These are phyloP conservation scores for Opisthograptis luteolata DNA, from an alignment of 2,888 invertebrate genomes.

Conservation along the genomic window DNA sequence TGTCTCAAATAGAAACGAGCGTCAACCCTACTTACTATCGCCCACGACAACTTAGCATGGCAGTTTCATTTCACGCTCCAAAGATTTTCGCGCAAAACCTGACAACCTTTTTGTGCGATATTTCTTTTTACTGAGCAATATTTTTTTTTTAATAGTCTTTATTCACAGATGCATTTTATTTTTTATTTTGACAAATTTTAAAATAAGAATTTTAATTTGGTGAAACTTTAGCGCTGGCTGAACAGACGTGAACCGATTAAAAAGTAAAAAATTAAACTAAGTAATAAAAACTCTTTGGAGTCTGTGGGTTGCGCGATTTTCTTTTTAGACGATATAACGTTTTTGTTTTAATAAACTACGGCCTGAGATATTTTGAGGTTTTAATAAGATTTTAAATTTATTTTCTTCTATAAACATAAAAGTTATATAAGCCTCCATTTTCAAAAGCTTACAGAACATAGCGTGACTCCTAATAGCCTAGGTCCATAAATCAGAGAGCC, in stretches of 20 bases:
- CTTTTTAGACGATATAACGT: too few relatives aligned
- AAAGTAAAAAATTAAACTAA: too few relatives aligned
- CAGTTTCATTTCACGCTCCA: conserved; percentile 56
- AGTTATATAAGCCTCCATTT: too few relatives aligned
- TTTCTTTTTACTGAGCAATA: conserved; percentile 40
- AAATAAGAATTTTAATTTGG: not conserved
- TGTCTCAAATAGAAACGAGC: conserved; percentile 3
- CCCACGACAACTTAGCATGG: conserved; percentile 31
- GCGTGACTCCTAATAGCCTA: conserved; percentile 15
- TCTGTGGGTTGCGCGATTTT: not conserved
- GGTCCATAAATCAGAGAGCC: conserved; percentile 16
- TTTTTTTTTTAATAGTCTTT: not conserved
- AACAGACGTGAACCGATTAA: too few relatives aligned
- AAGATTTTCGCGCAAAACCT: conserved; percentile 49
- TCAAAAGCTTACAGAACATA: conserved; percentile 1
- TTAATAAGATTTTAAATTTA: too few relatives aligned
- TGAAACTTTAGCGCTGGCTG: conserved; percentile 8
- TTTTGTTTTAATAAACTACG: too few relatives aligned
- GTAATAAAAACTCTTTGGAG: not conserved
- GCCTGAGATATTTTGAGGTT: too few relatives aligned
- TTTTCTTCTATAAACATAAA: too few relatives aligned
- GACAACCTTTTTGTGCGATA: conserved; percentile 40
- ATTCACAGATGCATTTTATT: not conserved
- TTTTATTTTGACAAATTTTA: conserved; percentile 2
- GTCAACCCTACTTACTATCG: conserved; percentile 30